These are phyloP conservation scores for Epizoanthus rinbou DNA, from an alignment of 92 coral and sea anemone species.

Conservation along the genomic window DNA sequence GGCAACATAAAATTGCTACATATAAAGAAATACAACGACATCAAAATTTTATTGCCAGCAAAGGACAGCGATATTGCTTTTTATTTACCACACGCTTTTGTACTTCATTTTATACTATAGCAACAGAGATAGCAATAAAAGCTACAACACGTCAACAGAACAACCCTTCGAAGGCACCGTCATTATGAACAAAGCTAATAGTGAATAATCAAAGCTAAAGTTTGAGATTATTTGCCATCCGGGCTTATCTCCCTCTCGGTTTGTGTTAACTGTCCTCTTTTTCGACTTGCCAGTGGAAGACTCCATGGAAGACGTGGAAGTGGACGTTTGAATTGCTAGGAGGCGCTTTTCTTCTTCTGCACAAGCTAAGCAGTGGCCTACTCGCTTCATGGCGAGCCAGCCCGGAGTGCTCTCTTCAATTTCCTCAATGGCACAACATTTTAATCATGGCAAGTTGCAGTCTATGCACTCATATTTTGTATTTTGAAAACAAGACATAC, in stretches of 20 bases:
- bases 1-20: constrained; percentile 28
- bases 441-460: not conserved
- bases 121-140: constrained; percentile 21
- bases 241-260: not conserved
- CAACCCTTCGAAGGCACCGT: constrained; percentile 26
- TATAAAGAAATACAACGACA: constrained; percentile 20
- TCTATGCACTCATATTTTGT: too few species aligned
- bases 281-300: constrained; percentile 14
- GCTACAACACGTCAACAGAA: constrained; percentile 24
- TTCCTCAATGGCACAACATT: constrained; percentile 18
- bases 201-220: not conserved
- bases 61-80: constrained; percentile 23
- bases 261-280: constrained; percentile 1
- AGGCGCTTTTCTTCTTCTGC: too few species aligned
- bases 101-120: constrained; percentile 27
- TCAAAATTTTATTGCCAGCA: constrained; percentile 27
- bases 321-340: constrained; percentile 18
- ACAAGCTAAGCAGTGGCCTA: constrained; percentile 12
- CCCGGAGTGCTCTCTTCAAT: constrained; percentile 29
- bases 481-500: too few species aligned
- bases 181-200: constrained; percentile 22
- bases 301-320: constrained; percentile 12
- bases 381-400: constrained; percentile 25
- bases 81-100: constrained; percentile 23
- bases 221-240: not conserved